Conservation (phyloP, 2,888 invertebrate species). For the Autographa pulchrina region DNA sequence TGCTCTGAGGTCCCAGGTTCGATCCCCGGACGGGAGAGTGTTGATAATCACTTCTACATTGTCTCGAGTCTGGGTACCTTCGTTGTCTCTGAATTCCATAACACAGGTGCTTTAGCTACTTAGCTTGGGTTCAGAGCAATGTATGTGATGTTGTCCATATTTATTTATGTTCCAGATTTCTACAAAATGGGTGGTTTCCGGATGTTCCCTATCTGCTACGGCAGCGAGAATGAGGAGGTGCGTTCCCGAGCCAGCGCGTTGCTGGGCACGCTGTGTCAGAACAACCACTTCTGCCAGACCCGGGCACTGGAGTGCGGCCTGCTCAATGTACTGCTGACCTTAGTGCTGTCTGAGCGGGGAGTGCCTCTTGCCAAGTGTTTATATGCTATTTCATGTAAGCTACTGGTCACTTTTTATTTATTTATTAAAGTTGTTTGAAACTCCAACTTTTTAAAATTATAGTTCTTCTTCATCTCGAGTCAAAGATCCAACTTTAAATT, state of each 20-base stretch:
- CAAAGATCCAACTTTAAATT: no score
- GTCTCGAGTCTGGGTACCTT: no score
- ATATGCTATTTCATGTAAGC: slow-evolving; percentile 94
- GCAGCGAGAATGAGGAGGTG: slow-evolving; percentile 90
- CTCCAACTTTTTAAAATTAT: no score
- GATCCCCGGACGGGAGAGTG: no score
- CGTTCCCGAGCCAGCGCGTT: slow-evolving; percentile 91
- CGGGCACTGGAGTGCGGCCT: slow-evolving; percentile 91
- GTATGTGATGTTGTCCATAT: background rate
- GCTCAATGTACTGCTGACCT: slow-evolving; percentile 90
- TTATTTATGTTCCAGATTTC: slow-evolving; percentile 91
- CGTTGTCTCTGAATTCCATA: no score
- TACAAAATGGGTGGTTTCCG: slow-evolving; percentile 95
- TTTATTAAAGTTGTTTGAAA: no score
- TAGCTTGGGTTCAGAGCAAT: no score
- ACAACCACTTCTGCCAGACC: slow-evolving; percentile 95
- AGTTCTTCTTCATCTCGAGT: no score
- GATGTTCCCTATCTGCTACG: slow-evolving; percentile 92
- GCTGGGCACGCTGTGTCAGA: slow-evolving; percentile 94
- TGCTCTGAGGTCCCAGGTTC: no score
- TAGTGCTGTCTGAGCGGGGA: slow-evolving; percentile 89
- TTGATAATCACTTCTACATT: no score
- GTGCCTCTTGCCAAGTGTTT: slow-evolving; percentile 91
- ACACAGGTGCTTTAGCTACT: no score
- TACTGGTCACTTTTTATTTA: background rate